Base-by-base conservation (phyloP, 1,140 invertebrate species). In the Goniozus legneri region DNA sequence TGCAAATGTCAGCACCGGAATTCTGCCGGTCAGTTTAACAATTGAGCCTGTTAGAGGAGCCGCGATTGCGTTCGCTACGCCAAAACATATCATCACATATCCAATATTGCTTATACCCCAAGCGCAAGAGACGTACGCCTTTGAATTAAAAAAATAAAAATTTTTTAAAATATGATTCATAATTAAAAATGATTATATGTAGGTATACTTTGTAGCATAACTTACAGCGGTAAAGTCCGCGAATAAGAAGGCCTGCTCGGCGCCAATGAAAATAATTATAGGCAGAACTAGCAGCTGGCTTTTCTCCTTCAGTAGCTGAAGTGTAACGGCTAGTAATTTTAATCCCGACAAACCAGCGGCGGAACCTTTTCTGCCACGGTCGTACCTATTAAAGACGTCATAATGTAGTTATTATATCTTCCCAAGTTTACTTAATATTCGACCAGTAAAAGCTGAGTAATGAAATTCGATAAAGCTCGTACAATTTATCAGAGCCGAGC, bases 201-300 rank as follows among this genome's bases (percentile, higher is more conserved):
- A 45, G 30, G 18, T 27, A 27, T 27, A 44, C 15, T 1, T 22
- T 15, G 36, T 22, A 36, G 14, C 21, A 44, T 34, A 24, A 77
- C 79, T 79, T 76, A 93, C 92, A 54, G 87, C 86, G 7, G 89
- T 95, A 54, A 85, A 97, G 67, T 96, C 91, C 6, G 91, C 91
- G 6, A 87, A 85, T 54, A 95, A 81, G 69, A 95, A 96, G 0
- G 91, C 92, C 71, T 97, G 93, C 64, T 96, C 92, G 20, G 95
- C 82, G 1, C 94, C 94, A 61, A 93, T 95, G 67, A 93, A 97
- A 45, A 95, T 84, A 1, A 91, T 96, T n/a, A 97, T 83, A 0
- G 93, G 92, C 38, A 96, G 79, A 52, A 97, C 79, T 15, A 97
- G 73, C 20, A 95, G 69, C 69, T 95, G 91, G 56, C 87, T 85